Evolutionary conservation across 2,888 invertebrate genomes (phyloP).

Genomic region (Lasioglossum zephyrum): DNA sequence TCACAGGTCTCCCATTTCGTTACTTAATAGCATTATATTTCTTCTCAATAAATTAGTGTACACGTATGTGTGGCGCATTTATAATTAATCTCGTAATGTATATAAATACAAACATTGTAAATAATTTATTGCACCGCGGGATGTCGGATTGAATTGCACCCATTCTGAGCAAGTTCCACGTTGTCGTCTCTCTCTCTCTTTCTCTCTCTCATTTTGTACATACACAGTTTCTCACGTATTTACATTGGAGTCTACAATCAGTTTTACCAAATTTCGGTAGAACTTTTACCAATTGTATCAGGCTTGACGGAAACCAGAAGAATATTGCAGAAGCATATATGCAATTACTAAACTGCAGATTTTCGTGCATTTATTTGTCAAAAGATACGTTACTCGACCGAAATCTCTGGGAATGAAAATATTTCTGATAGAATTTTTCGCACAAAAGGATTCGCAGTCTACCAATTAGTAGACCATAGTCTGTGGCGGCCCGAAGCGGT

Average conservation of each 20-base stretch:
- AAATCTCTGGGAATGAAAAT: background rate
- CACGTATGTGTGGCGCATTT: conserved; percentile 35
- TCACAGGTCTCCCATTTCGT: conserved; percentile 51
- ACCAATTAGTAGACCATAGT: background rate
- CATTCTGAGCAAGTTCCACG: conserved; percentile 21
- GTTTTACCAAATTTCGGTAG: background rate
- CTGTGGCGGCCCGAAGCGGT: too few species aligned
- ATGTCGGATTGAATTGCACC: conserved; percentile 20
- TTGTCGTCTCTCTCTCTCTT: background rate
- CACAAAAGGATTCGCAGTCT: background rate
- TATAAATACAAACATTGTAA: conserved; percentile 52
- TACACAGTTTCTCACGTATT: conserved; percentile 33
- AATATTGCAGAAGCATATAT: background rate
- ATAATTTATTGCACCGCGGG: conserved; percentile 44
- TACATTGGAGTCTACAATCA: conserved; percentile 20
- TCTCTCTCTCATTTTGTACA: background rate
- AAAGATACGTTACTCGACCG: background rate
- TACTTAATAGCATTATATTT: conserved; percentile 53
- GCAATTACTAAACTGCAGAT: background rate
- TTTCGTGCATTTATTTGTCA: background rate
- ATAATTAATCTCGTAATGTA: conserved; percentile 38
- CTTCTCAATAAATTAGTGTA: conserved; percentile 46
- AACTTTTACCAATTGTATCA: background rate
- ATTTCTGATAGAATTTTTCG: background rate
- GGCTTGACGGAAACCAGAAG: background rate